These are phyloP conservation scores for Gadopsis bispinosus DNA, from an alignment of 2,797 vertebrate genomes.

Conservation along the genomic window DNA sequence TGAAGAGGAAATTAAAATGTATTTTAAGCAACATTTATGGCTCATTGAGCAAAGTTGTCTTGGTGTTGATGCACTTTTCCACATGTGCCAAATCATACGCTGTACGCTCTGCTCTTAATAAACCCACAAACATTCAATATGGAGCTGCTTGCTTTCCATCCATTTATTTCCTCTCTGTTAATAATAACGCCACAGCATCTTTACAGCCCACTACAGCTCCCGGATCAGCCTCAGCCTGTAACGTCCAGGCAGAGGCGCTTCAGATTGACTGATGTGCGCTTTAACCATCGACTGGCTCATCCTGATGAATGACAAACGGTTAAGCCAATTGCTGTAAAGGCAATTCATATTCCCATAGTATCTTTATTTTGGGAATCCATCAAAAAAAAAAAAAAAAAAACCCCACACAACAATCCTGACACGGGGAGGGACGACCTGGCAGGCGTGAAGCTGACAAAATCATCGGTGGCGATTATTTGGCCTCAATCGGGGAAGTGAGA, in stretches of 20 bases:
- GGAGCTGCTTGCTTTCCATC: background rate
- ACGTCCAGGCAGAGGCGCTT: conserved; percentile 59
- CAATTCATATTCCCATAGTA: conserved; percentile 77
- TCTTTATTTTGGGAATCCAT: conserved; percentile 79
- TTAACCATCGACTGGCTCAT: conserved; percentile 80
- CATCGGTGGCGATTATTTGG: conserved; percentile 64
- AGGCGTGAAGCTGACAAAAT: conserved; percentile 71
- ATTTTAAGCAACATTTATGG: conserved; percentile 22
- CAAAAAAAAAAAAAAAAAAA: conserved; percentile 39
- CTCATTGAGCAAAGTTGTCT: conserved; percentile 44
- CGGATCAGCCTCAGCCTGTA: conserved; percentile 55
- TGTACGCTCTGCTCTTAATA: conserved; percentile 60
- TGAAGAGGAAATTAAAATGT: conserved; percentile 17
- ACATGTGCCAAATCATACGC: conserved; percentile 71
- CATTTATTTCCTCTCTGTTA: background rate
- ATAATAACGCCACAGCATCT: background rate
- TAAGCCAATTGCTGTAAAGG: conserved; percentile 80
- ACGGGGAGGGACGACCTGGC: conserved; percentile 67
- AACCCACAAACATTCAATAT: conserved; percentile 33
- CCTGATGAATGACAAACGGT: conserved; percentile 79
- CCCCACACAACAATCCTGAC: conserved; percentile 42
- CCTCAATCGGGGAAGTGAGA: conserved; percentile 53
- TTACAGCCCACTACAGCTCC: conserved; percentile 19
- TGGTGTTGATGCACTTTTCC: conserved; percentile 67
- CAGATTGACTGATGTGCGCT: conserved; percentile 79